Conservation (phyloP, 2,888 invertebrate genomes). For the Villa cingulata region DNA sequence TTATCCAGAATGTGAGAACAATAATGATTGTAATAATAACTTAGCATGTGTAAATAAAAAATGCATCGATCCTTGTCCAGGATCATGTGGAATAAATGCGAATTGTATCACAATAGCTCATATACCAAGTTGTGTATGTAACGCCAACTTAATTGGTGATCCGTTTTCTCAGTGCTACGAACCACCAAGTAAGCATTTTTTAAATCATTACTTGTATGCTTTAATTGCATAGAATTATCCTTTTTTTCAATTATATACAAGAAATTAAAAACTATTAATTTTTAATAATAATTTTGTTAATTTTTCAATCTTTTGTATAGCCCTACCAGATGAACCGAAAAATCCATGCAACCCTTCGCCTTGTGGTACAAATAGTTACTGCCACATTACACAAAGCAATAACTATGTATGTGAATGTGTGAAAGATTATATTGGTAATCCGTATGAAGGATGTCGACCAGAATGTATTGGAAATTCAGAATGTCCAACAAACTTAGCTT, state of each 20-base stretch:
- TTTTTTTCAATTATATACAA: background rate
- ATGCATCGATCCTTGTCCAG: conserved; percentile 62
- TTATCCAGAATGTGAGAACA: conserved; percentile 56
- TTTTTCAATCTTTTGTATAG: background rate
- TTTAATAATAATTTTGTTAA: conserved; percentile 16
- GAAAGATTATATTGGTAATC: conserved; percentile 58
- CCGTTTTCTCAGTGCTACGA: conserved; percentile 52
- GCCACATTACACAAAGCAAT: conserved; percentile 40
- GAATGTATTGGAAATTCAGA: conserved; percentile 80
- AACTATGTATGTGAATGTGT: conserved; percentile 45
- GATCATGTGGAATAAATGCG: conserved; percentile 62
- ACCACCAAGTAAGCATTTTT: conserved; percentile 2
- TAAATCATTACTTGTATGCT: background rate
- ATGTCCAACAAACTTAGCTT: conserved; percentile 68
- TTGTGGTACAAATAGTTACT: conserved; percentile 56
- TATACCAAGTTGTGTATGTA: conserved; percentile 59
- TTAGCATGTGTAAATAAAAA: conserved; percentile 57
- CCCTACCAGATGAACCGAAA: conserved; percentile 16
- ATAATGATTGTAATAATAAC: conserved; percentile 52
- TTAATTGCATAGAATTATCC: background rate
- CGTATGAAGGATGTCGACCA: conserved; percentile 62
- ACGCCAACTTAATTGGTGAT: conserved; percentile 52
- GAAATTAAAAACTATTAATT: background rate
- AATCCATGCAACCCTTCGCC: conserved; percentile 51
- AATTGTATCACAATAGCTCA: conserved; percentile 63